Evolutionary conservation across 2,888 invertebrate species (phyloP), one percentile per base, ranked within the genome.

Genomic region (Nephrocerus scutellatus): DNA sequence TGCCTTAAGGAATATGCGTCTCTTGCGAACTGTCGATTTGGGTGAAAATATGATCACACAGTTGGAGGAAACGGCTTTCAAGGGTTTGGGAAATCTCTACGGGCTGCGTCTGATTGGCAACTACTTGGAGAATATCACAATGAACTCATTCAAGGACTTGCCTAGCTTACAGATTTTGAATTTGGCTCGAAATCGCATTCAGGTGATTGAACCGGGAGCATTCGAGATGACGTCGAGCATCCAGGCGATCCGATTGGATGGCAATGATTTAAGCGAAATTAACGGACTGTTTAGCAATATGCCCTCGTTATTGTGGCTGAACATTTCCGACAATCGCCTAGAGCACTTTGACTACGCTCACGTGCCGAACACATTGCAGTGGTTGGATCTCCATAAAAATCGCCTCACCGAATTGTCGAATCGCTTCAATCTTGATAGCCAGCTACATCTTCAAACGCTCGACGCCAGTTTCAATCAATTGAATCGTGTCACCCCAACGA

Each of bases 381-480:
- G 88, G 86, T 71, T 93, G 49, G 91, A 92, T 70, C 73, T 92
- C 58, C 90, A 90, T 63, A 86, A 84, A 65, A 92, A 93, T 70
- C 78, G 79, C 56, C 79, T 92, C 50, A 73, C 74, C 51, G 82
- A 86, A 59, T 71, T 92, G 30, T 82, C 84, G 40, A 86, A 86
- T 61, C 79, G 80, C 49, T 79, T 80, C 55, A 76, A 76, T 22
- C 62, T 82, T 45, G 82, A 82, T 55, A 41, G 53, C 0, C 80
- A 84, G 57, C 70, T 88, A 26, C 76, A 78, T 21, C 72, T 92
- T 40, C 84, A 86, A 69, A 88, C 87, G 30, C 72, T 92, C 50
- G 91, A 92, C 60, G 84, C 83, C n/a, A 89, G 90, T 64, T 89
- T 87, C 66, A 93, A 93, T 72, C 82, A 82, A 67, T 74, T 92